Base-by-base conservation (phyloP, 1,140 invertebrate species). In the Orius insidiosus region DNA sequence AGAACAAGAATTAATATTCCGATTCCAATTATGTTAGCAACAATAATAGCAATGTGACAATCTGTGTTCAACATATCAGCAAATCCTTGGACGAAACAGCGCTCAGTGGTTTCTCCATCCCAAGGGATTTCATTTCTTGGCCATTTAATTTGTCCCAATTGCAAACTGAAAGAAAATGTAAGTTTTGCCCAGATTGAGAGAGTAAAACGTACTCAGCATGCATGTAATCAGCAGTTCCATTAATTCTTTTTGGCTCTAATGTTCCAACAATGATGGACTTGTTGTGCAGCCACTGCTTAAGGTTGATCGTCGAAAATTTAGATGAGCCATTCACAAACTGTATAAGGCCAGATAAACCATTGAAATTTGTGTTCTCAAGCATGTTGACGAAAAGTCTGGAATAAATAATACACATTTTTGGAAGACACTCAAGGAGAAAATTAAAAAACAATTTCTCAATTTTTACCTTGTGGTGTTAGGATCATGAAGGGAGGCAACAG, bases 321-420 rank as follows among this genome's bases (percentile, higher is more conserved):
- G 82, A 83, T 6, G 78, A 70, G 0, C 71, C 71, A 3, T 67
- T 56, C 0, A 55, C 33, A 59, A 87, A 88, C 48, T 70, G 69
- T 3, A 88, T 76, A 31, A 67, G 62, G 0, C 85, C 85, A 1
- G 83, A 84, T 1, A 86, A 78, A 2, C 85, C 84, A 18, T 72
- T 56, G 56, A 86, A 87, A 54, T 80, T 69, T 0, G 76, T 78
- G 43, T 66, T 56, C 35, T 65, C 58, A 30, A 78, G 67, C 3
- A 74, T 58, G 14, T 70, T 57, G 1, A 69, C 67, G 13, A 75
- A 60, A 49, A 66, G 60, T 37, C 68, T 69, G 39, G 14, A 64
- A 64, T 47, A 52, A 49, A 49, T 51, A 49, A 45, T 32, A 5
- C 8, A 50, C 9, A 24, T 39, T 13, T 10, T 24, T 4, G 16